Evolutionary conservation across 2,113 vertebrate species (phyloP).

Genomic region (Daphoenositta chrysoptera): DNA sequence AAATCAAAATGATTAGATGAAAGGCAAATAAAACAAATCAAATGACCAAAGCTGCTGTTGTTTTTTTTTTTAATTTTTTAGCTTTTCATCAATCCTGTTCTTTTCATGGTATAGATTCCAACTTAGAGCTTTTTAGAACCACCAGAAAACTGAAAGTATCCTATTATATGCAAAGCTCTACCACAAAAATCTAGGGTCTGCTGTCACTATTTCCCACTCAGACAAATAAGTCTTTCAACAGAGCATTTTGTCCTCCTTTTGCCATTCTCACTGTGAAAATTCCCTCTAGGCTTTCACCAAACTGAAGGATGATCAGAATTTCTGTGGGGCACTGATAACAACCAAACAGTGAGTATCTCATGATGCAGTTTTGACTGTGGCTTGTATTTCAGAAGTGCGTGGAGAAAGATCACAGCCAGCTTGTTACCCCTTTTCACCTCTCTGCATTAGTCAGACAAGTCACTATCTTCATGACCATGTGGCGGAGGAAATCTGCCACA

Average conservation of each 20-base stretch:
- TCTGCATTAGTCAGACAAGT: not conserved
- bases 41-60: not conserved
- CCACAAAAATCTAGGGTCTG: not conserved
- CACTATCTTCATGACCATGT: not conserved
- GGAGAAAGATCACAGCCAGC: not conserved
- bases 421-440: not conserved
- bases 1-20: not conserved
- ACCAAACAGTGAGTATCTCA: not conserved
- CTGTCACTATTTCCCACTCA: not conserved
- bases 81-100: not conserved
- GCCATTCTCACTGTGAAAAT: not conserved
- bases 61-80: accelerated
- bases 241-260: not conserved
- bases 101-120: not conserved
- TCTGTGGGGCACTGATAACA: not conserved
- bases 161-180: not conserved
- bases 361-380: not conserved
- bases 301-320: not conserved
- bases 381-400: not conserved
- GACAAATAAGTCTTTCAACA: not conserved
- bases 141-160: not conserved
- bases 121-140: not conserved
- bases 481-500: not conserved
- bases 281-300: not conserved
- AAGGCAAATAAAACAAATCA: not conserved